Evolutionary conservation across 2,888 invertebrate genomes (phyloP).

Genomic region (Caradrina clavipalpis): DNA sequence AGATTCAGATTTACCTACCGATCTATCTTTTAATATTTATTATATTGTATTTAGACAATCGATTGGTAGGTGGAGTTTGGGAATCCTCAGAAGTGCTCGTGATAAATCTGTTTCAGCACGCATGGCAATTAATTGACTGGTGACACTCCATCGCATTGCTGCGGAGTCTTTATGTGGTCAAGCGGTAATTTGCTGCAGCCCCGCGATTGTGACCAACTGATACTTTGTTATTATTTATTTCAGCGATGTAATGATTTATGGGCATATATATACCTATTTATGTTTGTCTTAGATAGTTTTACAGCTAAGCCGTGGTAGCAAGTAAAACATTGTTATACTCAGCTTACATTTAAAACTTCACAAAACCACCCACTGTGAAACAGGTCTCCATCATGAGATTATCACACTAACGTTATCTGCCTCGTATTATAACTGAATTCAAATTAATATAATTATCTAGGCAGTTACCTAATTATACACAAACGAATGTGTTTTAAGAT

Average conservation of each 20-base stretch:
- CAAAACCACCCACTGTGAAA: slow-evolving; percentile 67
- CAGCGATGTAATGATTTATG: slow-evolving; percentile 15
- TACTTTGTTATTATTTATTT: slow-evolving; percentile 50
- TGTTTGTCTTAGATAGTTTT: background rate
- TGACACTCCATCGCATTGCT: slow-evolving; percentile 68
- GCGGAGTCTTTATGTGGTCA: slow-evolving; percentile 75
- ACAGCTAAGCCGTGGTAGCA: slow-evolving; percentile 12
- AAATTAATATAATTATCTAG: slow-evolving; percentile 69
- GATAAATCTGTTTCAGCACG: slow-evolving; percentile 86
- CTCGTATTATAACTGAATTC: slow-evolving; percentile 70
- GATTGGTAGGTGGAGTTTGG: slow-evolving; percentile 60
- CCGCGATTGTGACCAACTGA: slow-evolving; percentile 64
- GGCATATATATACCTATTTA: background rate
- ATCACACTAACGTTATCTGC: slow-evolving; percentile 65
- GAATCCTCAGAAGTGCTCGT: slow-evolving; percentile 83
- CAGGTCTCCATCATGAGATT: slow-evolving; percentile 60
- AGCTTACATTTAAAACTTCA: slow-evolving; percentile 35
- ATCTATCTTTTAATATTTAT: background rate
- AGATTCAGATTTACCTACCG: background rate
- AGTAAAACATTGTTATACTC: slow-evolving; percentile 8
- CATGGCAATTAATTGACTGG: slow-evolving; percentile 83
- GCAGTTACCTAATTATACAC: slow-evolving; percentile 69
- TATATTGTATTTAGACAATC: slow-evolving; percentile 27
- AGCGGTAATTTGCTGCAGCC: slow-evolving; percentile 79
- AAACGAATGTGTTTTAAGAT: slow-evolving; percentile 64